phyloP scores from a whole-genome alignment of 2,888 invertebrate genomes.

The Plemyria rubiginata region DNA sequence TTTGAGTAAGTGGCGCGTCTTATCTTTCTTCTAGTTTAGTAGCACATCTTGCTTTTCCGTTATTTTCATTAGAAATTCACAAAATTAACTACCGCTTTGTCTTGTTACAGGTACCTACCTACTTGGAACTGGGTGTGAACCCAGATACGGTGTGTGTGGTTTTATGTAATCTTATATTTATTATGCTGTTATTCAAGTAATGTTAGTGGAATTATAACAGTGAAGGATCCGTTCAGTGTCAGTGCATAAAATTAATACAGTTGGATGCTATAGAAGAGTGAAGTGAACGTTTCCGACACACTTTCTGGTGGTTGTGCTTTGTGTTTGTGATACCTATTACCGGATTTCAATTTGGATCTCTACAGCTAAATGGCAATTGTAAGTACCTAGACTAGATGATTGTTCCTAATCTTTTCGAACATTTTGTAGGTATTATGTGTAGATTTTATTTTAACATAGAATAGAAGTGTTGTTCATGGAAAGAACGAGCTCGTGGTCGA shows the following conservation, averaged over 20 bases:
- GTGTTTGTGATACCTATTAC: slow-evolving; percentile 70
- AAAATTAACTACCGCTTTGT: slow-evolving; percentile 77
- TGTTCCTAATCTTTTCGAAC: neutral
- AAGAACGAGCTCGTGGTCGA: neutral
- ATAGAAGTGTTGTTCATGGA: neutral
- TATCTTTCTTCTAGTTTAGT: slow-evolving; percentile 47
- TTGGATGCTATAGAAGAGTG: slow-evolving; percentile 63
- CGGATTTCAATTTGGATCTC: slow-evolving; percentile 76
- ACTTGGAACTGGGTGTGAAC: slow-evolving; percentile 82
- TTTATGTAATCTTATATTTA: slow-evolving; percentile 82
- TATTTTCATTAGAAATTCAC: slow-evolving; percentile 49
- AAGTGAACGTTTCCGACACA: slow-evolving; percentile 61
- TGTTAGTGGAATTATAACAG: slow-evolving; percentile 57
- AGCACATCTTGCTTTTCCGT: slow-evolving; percentile 42
- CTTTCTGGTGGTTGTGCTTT: slow-evolving; percentile 62
- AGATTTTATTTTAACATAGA: no score
- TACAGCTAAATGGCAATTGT: slow-evolving; percentile 72
- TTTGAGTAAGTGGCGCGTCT: slow-evolving; percentile 66
- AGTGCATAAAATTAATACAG: slow-evolving; percentile 60
- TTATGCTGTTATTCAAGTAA: slow-evolving; percentile 67
- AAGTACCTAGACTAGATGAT: slow-evolving; percentile 50
- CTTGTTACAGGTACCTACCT: slow-evolving; percentile 84
- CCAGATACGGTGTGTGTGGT: slow-evolving; percentile 77
- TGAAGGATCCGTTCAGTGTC: slow-evolving; percentile 54
- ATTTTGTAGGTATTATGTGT: no score